phyloP scores from a whole-genome alignment of 2,797 vertebrate species.

The Gambusia yucatana region DNA sequence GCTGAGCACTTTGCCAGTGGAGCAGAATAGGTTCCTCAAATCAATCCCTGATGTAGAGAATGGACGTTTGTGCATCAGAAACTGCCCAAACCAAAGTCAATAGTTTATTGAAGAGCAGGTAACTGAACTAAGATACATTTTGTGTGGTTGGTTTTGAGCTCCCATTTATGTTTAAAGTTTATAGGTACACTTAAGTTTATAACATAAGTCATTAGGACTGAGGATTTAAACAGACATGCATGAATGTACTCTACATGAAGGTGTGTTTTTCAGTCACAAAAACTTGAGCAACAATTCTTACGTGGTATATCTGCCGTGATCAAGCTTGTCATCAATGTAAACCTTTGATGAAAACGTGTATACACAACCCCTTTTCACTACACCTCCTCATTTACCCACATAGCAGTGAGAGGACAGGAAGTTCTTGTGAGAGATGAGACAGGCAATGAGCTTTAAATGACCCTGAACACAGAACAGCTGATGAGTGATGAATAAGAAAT shows the following conservation, averaged over 20 bases:
- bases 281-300: conserved; percentile 44
- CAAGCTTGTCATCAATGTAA: conserved; percentile 47
- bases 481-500: conserved; percentile 78
- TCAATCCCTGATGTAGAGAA: too few relatives aligned
- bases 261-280: conserved; percentile 44
- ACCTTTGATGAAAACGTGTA: conserved; percentile 38
- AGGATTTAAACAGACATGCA: conserved; percentile 10
- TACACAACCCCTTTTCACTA: not conserved
- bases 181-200: not conserved
- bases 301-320: conserved; percentile 35
- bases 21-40: too few relatives aligned
- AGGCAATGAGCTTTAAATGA: conserved; percentile 70
- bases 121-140: not conserved
- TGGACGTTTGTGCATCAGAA: too few relatives aligned
- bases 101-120: too few relatives aligned
- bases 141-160: conserved; percentile 1
- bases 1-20: too few relatives aligned
- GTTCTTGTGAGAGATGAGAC: conserved; percentile 61
- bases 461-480: conserved; percentile 66
- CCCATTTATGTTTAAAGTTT: not conserved
- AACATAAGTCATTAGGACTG: not conserved
- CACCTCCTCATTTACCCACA: conserved; percentile 23
- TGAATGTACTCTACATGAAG: not conserved
- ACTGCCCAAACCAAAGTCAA: too few relatives aligned
- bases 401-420: conserved; percentile 47